A percentile compares a stretch with the other conserved stretches of the same genome.
Evolutionary conservation across 2,888 invertebrate species (phyloP).

Genomic region (Allolobophora icterica): DNA sequence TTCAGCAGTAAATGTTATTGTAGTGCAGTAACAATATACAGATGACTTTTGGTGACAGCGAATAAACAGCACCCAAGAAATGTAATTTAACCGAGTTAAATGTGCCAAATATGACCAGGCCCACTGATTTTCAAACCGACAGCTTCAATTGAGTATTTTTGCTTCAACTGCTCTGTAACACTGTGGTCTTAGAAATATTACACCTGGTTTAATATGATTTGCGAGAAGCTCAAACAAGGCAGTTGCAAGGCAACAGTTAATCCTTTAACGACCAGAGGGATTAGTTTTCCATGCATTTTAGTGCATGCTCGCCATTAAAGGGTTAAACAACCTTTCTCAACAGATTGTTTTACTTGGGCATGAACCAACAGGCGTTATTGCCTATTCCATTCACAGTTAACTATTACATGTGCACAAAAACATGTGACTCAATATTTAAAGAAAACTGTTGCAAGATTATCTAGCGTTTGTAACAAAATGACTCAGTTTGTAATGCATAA

Average conservation of each 20-base stretch:
- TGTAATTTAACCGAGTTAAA: not conserved
- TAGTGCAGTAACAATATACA: not conserved
- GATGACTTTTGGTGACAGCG: not conserved
- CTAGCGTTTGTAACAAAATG: too few species aligned
- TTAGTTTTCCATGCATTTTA: too few species aligned
- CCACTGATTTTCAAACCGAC: not conserved
- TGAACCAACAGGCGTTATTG: not conserved
- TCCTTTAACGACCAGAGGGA: too few species aligned
- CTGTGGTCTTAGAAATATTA: not conserved
- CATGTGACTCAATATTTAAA: not conserved
- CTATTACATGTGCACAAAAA: not conserved
- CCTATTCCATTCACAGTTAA: not conserved
- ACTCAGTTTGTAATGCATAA: too few species aligned
- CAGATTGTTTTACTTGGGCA: not conserved
- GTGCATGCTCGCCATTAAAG: too few species aligned
- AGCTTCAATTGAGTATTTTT: not conserved
- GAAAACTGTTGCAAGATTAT: not conserved
- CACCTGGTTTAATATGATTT: not conserved
- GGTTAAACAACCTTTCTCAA: not conserved
- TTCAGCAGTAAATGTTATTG: not conserved
- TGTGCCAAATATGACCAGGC: not conserved
- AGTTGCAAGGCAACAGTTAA: not conserved
- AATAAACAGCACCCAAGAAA: conserved; percentile 1
- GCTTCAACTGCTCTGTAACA: not conserved
- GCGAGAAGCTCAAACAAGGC: conserved; percentile 1